phyloP scores from a whole-genome alignment of 2,797 vertebrate species.

The Sebastes itinus region DNA sequence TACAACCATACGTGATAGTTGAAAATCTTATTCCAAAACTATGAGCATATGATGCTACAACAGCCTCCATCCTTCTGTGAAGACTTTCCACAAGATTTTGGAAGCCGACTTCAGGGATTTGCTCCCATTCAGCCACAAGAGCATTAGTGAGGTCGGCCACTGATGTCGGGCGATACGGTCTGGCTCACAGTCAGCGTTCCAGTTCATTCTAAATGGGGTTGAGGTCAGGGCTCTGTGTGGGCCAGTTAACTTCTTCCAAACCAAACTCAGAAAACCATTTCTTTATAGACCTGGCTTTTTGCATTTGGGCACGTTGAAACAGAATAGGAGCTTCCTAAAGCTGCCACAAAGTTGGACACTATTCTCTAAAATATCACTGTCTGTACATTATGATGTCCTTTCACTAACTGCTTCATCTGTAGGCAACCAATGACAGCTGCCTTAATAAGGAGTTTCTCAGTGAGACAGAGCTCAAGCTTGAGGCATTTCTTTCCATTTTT shows the following conservation, averaged over 20 bases:
- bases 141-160: not conserved
- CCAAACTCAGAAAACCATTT: not conserved
- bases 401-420: constrained; percentile 1
- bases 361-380: not conserved
- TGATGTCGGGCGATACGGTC: not conserved
- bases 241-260: not conserved
- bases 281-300: not conserved
- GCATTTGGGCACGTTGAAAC: not conserved
- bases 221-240: not conserved
- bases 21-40: not conserved
- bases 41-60: not conserved
- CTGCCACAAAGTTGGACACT: not conserved
- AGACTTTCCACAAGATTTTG: not conserved
- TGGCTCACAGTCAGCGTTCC: not conserved
- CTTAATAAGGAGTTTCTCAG: not conserved
- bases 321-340: not conserved
- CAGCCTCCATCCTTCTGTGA: not conserved
- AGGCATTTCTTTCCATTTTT: constrained; percentile 7
- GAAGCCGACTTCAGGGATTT: not conserved
- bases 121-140: not conserved
- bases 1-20: not conserved
- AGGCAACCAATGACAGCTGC: constrained; percentile 2
- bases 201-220: not conserved
- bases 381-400: not conserved
- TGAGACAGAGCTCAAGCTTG: constrained; percentile 8